These are phyloP conservation scores for Drosophila prostipennis DNA, from an alignment of 2,888 invertebrate genomes.

Conservation along the genomic window DNA sequence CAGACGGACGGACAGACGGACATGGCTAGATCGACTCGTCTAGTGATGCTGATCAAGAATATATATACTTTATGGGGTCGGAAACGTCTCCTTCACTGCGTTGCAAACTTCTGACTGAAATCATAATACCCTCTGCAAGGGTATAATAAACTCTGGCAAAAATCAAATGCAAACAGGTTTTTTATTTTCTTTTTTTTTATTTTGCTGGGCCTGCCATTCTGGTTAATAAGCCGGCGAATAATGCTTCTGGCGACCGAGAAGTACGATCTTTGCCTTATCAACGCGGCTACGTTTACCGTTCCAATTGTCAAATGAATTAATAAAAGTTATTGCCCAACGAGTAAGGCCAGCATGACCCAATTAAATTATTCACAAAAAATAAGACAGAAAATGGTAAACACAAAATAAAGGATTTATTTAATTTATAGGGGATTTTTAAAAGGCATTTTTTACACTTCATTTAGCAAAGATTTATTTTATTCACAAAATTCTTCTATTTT, in stretches of 20 bases:
- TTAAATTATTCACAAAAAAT: constrained; percentile 49
- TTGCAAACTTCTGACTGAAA: too few relatives aligned
- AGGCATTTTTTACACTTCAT: too few relatives aligned
- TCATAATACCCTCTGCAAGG: too few relatives aligned
- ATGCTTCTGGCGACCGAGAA: constrained; percentile 3
- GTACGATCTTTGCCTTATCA: constrained; percentile 15
- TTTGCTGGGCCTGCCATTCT: constrained; percentile 31
- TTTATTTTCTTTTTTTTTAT: neutral
- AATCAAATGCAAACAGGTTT: constrained; percentile 70
- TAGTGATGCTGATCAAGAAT: too few relatives aligned
- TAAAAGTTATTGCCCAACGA: constrained; percentile 41
- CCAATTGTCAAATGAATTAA: constrained; percentile 53
- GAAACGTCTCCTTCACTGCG: too few relatives aligned
- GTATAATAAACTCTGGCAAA: constrained; percentile 46
- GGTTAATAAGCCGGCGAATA: constrained; percentile 49
- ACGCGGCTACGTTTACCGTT: constrained; percentile 37
- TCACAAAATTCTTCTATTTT: too few relatives aligned
- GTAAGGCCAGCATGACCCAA: constrained; percentile 57
- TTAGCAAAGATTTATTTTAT: too few relatives aligned
- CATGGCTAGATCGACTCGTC: too few relatives aligned
- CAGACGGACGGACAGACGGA: too few relatives aligned
- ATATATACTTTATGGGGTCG: too few relatives aligned
- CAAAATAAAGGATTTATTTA: neutral
- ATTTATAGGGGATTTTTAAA: neutral
- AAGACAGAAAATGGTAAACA: constrained; percentile 8